Percentiles rank a stretch among this genome's conserved stretches.
Evolutionary conservation across 53 echinoderm and acorn worm genomes (phyloP).

Genomic region (Echinometra lucunter): DNA sequence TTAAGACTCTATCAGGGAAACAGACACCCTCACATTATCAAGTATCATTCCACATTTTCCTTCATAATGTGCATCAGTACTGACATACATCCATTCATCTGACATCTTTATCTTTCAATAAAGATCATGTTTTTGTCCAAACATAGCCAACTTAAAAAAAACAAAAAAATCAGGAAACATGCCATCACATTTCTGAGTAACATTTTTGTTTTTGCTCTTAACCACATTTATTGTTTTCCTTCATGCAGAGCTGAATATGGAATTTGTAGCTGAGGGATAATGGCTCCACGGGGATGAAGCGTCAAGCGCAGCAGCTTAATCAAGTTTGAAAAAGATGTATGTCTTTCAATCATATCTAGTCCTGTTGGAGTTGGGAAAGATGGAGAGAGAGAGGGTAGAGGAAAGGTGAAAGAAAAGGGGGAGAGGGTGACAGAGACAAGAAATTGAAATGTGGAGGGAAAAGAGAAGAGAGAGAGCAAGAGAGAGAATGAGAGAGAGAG

Average conservation of each 20-base stretch:
- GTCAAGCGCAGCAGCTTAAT: constrained; percentile 49
- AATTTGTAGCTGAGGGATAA: constrained; percentile 43
- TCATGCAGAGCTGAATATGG: not conserved
- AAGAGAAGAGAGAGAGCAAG: not conserved
- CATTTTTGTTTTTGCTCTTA: not conserved
- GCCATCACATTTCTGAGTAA: not conserved
- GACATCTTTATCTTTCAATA: not conserved
- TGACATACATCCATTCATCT: not conserved
- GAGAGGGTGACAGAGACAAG: not conserved
- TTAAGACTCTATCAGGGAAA: not conserved
- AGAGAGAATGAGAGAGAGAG: not conserved
- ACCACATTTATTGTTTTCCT: constrained; percentile 16
- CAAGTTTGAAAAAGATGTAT: constrained; percentile 57
- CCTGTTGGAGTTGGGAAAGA: not conserved
- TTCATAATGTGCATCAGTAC: not conserved
- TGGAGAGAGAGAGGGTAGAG: not conserved
- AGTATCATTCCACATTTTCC: not conserved
- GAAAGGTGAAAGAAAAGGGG: not conserved
- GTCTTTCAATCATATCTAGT: constrained; percentile 63
- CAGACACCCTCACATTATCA: not conserved
- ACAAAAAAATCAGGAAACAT: not conserved
- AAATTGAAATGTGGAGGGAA: not conserved
- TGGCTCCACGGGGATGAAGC: constrained; percentile 45
- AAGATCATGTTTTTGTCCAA: not conserved
- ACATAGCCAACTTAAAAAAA: not conserved